Base-by-base conservation (phyloP, 2,113 vertebrate species). In the Pagrus major region DNA sequence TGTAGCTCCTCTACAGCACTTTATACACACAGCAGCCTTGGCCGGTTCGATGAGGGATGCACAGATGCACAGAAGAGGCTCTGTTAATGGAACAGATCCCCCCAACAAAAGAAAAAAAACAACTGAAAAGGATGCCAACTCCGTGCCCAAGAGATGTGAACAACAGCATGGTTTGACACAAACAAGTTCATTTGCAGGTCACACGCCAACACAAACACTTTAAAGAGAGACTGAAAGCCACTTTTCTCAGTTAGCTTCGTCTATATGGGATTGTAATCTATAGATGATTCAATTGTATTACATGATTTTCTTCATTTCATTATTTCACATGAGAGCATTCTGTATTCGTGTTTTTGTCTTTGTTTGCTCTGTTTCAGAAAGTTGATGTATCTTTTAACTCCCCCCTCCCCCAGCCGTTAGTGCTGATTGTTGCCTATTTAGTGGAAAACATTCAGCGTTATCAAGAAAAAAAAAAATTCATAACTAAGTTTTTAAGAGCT, bases 121-220 rank as follows among this genome's bases (percentile, higher is more conserved):
- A 33, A 18, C 2, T 5, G 2, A 44, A 75, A 33, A 56, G 35
- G 39, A 76, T 37, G 51, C 51, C 39, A 66, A 37, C 15, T 12
- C 47, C 42, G 27, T 46, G 21, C 27, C 29, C 4, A 16, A 14
- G 35, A 69, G 23, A 63, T n/a, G 27, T 44, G 27, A 14, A 35
- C 15, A 25, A 25, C 7, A 65, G 49, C 14, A 44, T 20, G 37
- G 27, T 42, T 76, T 35, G 37, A 27, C 49, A 56, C 49, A 55
- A 46, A 56, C 21, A 42, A 60, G 76, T 70, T 75, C 33, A 65
- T 75, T 29, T 41, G n/a, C n/a, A 58, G 71, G 70, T 52, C 56
- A 35, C 69, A 31, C 29, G 20, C 68, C 44, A 51, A 23, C 15
- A 25, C 52, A n/a, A 29, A 65, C 18, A 15, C 41, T 29, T 21